Base-by-base conservation (phyloP, 2,113 vertebrate species). In the Osmerus eperlanus region DNA sequence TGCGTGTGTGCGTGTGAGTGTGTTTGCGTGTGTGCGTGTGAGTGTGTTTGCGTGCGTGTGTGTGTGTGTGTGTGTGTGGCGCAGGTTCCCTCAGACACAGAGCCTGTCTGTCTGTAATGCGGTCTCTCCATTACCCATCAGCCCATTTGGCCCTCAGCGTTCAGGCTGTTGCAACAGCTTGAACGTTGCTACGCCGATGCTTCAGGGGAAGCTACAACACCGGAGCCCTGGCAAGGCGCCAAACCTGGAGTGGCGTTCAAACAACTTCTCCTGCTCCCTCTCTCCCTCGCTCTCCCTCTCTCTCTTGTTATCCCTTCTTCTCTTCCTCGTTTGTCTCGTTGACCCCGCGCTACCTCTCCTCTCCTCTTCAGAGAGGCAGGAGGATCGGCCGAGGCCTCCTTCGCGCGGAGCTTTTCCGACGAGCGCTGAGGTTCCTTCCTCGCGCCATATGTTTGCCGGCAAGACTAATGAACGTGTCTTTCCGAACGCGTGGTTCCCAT, bases 391-490 rank as follows among this genome's bases (percentile, higher is more conserved):
- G 82, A 80, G 74, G 56, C 29, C 78, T 78, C 85, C 80, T 85
- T 84, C 74, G 81, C 85, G 79, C 79, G 54, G 58, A 71, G 74
- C 76, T 81, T 84, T 84, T 81, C 76, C 83, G n/a, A 77, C 71
- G 71, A 88, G 82, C 80, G 59, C 83, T 75, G 85, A 81, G 65
- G 80, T 84, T 87, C 84, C 73, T 77, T 77, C 81, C 21, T 19
- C 1, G 54, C 73, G 78, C 87, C 89, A 89, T 89, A 90, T 90
- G 89, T 90, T 90, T 85, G 88, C 83, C 75, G 85, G 84, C 88
- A 88, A 89, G 89, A 89, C 89, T 88, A 87, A 90, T 89, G 89
- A 89, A 89, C 85, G 78, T 75, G 89, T 89, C 88, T 74, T 70
- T 82, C 83, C 78, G 79, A 86, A 87, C 86, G 81, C 77, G 77